phyloP scores from a whole-genome alignment of 53 echinoderm and acorn worm species.

The Patiria pectinifera region DNA sequence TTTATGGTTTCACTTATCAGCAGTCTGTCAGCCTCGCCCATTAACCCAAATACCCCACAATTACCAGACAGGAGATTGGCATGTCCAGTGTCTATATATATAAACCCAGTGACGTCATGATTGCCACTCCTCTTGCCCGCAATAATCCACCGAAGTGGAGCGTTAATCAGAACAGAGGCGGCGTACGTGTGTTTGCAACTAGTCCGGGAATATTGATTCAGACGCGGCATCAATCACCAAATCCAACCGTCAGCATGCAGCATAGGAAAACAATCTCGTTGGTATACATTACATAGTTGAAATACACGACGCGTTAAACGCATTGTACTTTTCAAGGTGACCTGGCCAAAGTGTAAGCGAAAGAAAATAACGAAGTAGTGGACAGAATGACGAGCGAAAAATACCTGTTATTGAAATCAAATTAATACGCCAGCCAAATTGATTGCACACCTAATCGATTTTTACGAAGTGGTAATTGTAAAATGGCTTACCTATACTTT shows the following conservation, averaged over 20 bases:
- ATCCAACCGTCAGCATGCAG: neutral
- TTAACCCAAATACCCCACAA: neutral
- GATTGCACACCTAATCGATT: neutral
- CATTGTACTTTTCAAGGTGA: too few relatives aligned
- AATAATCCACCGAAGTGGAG: neutral
- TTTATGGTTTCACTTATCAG: neutral
- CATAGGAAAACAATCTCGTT: neutral
- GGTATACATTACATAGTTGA: neutral
- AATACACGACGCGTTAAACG: neutral
- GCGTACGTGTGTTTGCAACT: neutral
- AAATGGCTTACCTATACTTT: neutral
- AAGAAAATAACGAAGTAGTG: neutral
- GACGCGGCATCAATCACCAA: neutral
- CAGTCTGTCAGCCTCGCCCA: neutral
- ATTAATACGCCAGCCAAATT: neutral
- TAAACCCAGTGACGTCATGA: neutral
- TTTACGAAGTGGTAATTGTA: neutral
- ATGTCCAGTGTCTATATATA: neutral
- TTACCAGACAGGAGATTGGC: neutral
- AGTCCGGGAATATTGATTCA: neutral
- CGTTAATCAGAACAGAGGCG: neutral
- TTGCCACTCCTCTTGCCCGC: neutral
- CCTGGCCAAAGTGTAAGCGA: too few relatives aligned
- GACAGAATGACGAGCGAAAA: neutral
- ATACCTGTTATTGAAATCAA: neutral